phyloP scores from a whole-genome alignment of 1,140 invertebrate species.

The Pseudomyrmex cubaensis region DNA sequence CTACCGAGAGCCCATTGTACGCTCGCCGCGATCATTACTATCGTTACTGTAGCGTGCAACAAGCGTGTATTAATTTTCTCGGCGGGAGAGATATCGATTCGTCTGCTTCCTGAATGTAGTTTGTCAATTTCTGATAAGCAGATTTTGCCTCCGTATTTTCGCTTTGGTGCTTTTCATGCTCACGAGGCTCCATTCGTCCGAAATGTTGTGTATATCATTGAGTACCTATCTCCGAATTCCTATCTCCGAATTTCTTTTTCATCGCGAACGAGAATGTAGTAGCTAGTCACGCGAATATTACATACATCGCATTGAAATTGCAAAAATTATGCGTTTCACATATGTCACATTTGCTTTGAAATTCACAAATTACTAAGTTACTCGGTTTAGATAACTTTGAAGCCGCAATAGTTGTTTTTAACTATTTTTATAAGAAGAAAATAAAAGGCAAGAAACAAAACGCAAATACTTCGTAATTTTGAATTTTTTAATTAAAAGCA shows the following conservation, averaged over 20 bases:
- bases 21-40: conserved; percentile 13
- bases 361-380: neutral
- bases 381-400: conserved; percentile 12
- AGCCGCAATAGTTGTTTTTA: neutral
- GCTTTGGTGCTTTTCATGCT: conserved; percentile 16
- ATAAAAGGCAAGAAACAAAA: neutral
- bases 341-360: neutral
- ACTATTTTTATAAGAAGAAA: neutral
- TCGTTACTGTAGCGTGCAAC: conserved; percentile 25
- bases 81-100: conserved; percentile 27
- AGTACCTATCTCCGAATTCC: neutral
- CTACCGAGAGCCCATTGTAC: conserved; percentile 36
- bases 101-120: conserved; percentile 1
- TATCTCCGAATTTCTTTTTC: conserved; percentile 28
- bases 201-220: neutral
- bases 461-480: neutral
- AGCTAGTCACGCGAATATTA: conserved; percentile 10
- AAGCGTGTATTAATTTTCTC: conserved; percentile 43
- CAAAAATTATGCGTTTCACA: conserved; percentile 12
- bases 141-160: conserved; percentile 30
- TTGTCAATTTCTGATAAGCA: conserved; percentile 27
- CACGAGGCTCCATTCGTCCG: neutral
- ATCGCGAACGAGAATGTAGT: conserved; percentile 6
- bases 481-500: conserved; percentile 6
- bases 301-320: conserved; percentile 19